Evolutionary conservation across 2,113 vertebrate species (phyloP).

Genomic region (Castor canadensis): DNA sequence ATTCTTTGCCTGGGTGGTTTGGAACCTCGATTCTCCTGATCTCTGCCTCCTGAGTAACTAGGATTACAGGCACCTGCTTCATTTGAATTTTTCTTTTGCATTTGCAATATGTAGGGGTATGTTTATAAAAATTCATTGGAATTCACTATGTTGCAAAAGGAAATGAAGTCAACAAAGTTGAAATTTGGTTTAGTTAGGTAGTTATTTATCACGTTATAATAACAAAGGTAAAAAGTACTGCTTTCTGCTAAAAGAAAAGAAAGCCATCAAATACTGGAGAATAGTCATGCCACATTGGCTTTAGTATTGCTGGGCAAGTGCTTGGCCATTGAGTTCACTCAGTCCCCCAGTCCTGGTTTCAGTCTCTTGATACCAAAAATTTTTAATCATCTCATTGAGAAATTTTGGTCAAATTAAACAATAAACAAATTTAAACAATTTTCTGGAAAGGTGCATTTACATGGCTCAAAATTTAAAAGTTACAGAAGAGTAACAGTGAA

Average conservation of each 20-base stretch:
- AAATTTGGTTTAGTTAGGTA: background rate
- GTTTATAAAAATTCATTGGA: background rate
- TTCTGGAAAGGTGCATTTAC: background rate
- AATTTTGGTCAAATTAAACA: conserved; percentile 1
- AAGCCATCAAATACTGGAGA: background rate
- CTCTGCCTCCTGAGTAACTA: too few species aligned
- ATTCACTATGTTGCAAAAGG: background rate
- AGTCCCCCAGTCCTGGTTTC: background rate
- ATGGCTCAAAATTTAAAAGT: background rate
- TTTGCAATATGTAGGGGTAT: background rate
- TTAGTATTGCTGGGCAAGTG: too few species aligned
- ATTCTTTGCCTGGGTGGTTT: too few species aligned
- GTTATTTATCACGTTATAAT: background rate
- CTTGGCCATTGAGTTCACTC: too few species aligned
- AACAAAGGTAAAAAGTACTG: background rate
- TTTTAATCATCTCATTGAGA: background rate
- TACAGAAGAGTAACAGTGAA: background rate
- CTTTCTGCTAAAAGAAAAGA: background rate
- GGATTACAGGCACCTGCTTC: background rate
- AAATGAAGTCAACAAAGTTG: background rate
- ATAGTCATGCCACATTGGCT: background rate
- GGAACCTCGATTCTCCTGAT: too few species aligned
- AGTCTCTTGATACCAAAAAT: background rate
- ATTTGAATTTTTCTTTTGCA: background rate
- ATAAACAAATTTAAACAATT: background rate